Base-by-base conservation (phyloP, 2,113 vertebrate genomes). In the Corythornis cristatus region DNA sequence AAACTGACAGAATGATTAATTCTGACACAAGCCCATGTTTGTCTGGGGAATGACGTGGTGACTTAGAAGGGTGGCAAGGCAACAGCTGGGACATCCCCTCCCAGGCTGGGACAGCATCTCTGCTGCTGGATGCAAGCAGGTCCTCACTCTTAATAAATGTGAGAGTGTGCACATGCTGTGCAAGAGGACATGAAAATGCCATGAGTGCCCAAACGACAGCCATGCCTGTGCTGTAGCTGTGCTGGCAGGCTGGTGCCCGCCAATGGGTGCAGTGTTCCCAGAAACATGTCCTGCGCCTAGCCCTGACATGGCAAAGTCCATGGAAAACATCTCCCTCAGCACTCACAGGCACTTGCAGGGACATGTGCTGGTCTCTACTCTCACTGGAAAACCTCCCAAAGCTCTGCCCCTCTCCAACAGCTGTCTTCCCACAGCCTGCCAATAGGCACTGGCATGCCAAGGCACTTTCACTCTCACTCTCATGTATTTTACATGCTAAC, bases 281-380 rank as follows among this genome's bases (percentile, higher is more conserved):
- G 37, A 51, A 65, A 12, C 37, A 4, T 12, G 18, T 58, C 71
- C 43, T 2, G 6, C 1, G 3, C 62, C n/a, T 37, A 53, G 74
- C 42, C 48, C 35, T 3, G 1, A 22, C 0, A 1, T 35, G 67
- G 50, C 53, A 51, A 54, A 76, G 64, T 48, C 57, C 26, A 1
- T 1, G 0, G 51, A 62, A 56, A 64, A 79, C 1, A 2, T 18
- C 18, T 19, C 2, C 65, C 40, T 13, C 6, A 1, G 19, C 1
- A 0, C 40, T 40, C 29, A 16, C 0, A 3, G 4, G 31, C 4
- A 14, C 6, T 8, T 16, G 0, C 1, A 5, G 33, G 25, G 25
- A 54, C 19, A 6, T 0, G 1, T n/a, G 40, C 25, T 2, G 1
- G 8, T 21, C 61, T 25, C 67, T 20, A 2, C 4, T 11, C 9